Percentiles rank a stretch among this genome's conserved stretches.
Conservation (phyloP, 2,113 vertebrate species). For the Vidua macroura region DNA sequence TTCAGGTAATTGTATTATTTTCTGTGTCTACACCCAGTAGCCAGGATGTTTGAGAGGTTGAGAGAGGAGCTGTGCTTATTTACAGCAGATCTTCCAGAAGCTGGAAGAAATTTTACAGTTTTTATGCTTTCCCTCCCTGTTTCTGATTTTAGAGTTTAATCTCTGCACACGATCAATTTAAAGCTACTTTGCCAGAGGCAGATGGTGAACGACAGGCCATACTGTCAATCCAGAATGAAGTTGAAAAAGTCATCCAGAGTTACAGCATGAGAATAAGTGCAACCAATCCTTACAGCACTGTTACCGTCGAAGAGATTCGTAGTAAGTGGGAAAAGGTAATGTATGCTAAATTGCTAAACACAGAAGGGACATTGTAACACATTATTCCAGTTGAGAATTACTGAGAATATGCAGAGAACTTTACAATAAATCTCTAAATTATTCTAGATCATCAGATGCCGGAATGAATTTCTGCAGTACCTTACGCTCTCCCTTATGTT, state of each 20-base stretch:
- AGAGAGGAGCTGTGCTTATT: not conserved
- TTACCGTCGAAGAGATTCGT: conserved; percentile 87
- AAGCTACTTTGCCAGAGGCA: conserved; percentile 85
- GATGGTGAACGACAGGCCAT: conserved; percentile 94
- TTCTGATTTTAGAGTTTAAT: conserved; percentile 84
- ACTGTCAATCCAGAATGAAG: conserved; percentile 92
- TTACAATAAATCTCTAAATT: not conserved
- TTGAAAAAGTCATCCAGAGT: conserved; percentile 95
- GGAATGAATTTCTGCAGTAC: not conserved
- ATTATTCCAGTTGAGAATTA: not conserved
- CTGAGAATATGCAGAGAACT: not conserved
- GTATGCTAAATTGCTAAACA: not conserved
- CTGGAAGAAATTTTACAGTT: not conserved
- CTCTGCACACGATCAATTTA: conserved; percentile 92
- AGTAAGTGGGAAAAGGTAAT: conserved; percentile 96
- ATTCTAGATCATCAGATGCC: not conserved
- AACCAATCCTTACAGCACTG: conserved; percentile 90
- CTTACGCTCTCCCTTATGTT: not conserved
- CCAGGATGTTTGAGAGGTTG: not conserved
- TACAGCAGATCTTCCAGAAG: not conserved
- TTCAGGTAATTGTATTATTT: conserved; percentile 81
- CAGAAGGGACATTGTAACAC: not conserved
- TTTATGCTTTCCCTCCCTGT: not conserved
- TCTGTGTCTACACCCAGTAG: not conserved
- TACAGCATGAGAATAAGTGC: conserved; percentile 87